phyloP scores from a whole-genome alignment of 2,113 vertebrate species.

The Menidia beryllina region DNA sequence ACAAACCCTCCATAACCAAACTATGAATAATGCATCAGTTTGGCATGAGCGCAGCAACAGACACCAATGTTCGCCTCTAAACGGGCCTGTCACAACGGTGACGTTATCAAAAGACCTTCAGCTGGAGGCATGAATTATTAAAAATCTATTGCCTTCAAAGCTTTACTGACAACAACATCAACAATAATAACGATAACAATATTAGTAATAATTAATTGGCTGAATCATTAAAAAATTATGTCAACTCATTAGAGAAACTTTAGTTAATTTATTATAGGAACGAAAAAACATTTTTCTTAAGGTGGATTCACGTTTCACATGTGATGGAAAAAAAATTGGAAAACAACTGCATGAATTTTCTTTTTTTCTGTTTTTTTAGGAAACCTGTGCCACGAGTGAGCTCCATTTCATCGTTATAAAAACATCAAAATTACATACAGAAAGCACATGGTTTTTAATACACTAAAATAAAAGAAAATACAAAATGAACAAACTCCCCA shows the following conservation, averaged over 20 bases:
- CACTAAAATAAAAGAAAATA: constrained; percentile 89
- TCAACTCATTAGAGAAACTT: constrained; percentile 81
- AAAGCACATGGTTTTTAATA: constrained; percentile 88
- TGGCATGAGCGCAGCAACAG: constrained; percentile 64
- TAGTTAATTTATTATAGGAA: constrained; percentile 84
- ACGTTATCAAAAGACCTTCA: constrained; percentile 74
- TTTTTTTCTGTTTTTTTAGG: constrained; percentile 42
- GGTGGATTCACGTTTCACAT: constrained; percentile 83
- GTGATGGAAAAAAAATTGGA: constrained; percentile 71
- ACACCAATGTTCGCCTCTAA: constrained; percentile 72
- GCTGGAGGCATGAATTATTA: constrained; percentile 70
- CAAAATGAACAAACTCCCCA: constrained; percentile 77
- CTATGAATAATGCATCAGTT: constrained; percentile 75
- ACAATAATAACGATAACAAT: constrained; percentile 44
- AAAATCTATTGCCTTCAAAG: constrained; percentile 38
- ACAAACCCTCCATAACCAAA: constrained; percentile 70
- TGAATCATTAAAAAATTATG: constrained; percentile 47
- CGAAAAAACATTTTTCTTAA: constrained; percentile 81
- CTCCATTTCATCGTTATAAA: constrained; percentile 89
- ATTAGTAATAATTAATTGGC: constrained; percentile 23
- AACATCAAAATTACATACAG: constrained; percentile 86
- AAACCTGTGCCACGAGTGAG: constrained; percentile 78
- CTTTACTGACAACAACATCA: constrained; percentile 17
- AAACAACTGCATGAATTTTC: constrained; percentile 72
- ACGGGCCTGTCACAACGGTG: constrained; percentile 76